Evolutionary conservation across 2,888 invertebrate genomes (phyloP).

Genomic region (Vandiemenella viatica): DNA sequence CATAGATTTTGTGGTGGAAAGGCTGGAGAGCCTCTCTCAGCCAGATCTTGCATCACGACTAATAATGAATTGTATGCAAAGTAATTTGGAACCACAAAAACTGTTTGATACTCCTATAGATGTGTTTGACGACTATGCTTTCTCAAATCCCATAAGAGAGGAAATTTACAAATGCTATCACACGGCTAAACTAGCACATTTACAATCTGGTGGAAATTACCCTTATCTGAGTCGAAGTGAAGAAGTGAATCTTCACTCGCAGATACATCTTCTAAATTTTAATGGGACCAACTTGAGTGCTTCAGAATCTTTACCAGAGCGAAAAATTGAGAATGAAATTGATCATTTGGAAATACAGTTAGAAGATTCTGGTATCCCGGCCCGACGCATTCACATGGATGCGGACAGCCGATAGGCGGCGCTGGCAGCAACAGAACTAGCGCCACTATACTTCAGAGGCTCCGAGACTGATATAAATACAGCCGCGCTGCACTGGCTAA

Average conservation of each 20-base stretch:
- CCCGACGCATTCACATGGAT: too few relatives aligned
- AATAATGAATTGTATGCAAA: slow-evolving; percentile 69
- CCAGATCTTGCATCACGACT: slow-evolving; percentile 71
- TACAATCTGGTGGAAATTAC: slow-evolving; percentile 81
- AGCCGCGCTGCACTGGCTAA: too few relatives aligned
- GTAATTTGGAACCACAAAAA: slow-evolving; percentile 61
- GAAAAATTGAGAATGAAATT: too few relatives aligned
- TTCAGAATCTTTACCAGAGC: neutral
- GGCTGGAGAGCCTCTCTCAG: slow-evolving; percentile 65
- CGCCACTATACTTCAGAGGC: too few relatives aligned
- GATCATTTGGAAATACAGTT: too few relatives aligned
- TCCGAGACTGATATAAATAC: too few relatives aligned
- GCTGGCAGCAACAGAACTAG: too few relatives aligned
- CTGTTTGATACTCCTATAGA: slow-evolving; percentile 63
- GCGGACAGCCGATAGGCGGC: too few relatives aligned
- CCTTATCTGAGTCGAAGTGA: slow-evolving; percentile 76
- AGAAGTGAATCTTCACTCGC: slow-evolving; percentile 77
- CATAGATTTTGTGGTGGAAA: slow-evolving; percentile 81
- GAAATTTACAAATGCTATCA: slow-evolving; percentile 77
- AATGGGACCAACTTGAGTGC: neutral
- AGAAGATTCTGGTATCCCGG: too few relatives aligned
- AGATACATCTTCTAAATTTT: slow-evolving; percentile 23
- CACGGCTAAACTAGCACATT: slow-evolving; percentile 66
- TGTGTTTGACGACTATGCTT: slow-evolving; percentile 76
- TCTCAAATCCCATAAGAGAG: slow-evolving; percentile 60